Base-by-base conservation (phyloP, 2,888 invertebrate species). In the Noctua comes region DNA sequence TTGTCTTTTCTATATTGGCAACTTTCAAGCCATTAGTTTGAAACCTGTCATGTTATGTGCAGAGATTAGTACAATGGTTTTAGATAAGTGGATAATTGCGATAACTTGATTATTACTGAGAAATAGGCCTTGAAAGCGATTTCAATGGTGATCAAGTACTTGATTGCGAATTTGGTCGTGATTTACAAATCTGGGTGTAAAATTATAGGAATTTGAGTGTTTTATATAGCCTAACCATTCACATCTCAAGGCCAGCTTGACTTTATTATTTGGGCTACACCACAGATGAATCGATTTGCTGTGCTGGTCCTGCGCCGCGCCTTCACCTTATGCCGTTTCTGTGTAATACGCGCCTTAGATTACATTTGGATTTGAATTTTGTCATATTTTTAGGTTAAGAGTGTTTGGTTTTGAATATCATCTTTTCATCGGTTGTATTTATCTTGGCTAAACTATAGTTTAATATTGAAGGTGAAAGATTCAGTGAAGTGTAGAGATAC, bases 1-100 rank as follows among this genome's bases (percentile, higher is more conserved):
- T 88, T 85, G 70, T 85, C 73, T 84, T 81, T 82, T 64, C 57
- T 80, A 76, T 84, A 84, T 74, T 88, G 84, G 83, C 85, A 86
- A 88, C 80, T 87, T 86, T 88, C 85, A 71, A 73, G 74, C 70
- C 36, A 82, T 85, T 89, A 80, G 68, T 72, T 68, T 24, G 54
- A 68, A 80, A 77, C 73, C 76, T 83, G 77, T 70, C 82, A 65
- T 31, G 57, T 71, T n/a, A 73, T 27, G 51, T 70, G 65, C 48
- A 68, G 27, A 65, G 43, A 80, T 80, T 84, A 80, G n/a, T 27
- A 76, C 31, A 70, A 80, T 74, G 13, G 7, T 24, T 54, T 6
- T 1, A 64, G 31, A 59, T 73, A 80, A 72, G 51, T 80, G 71
- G 81, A 69, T 72, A 59, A 74, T 84, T 77, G 64, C n/a, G 27